Conservation (phyloP, 2,797 vertebrate genomes). For the Xerus rutilus region DNA sequence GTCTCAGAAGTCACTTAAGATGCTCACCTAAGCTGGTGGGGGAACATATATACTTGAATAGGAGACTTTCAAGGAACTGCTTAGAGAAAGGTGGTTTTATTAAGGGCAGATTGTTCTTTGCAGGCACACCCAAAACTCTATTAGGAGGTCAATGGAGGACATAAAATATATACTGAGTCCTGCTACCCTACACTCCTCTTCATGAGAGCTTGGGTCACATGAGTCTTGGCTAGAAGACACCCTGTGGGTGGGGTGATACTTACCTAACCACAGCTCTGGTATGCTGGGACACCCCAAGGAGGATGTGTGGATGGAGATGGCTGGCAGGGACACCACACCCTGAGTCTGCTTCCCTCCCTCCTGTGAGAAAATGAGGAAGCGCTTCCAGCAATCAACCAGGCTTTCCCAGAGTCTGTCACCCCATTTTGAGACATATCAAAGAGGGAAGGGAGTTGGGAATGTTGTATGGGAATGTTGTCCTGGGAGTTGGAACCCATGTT, state of each 20-base stretch:
- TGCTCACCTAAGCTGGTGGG: neutral
- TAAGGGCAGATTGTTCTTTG: neutral
- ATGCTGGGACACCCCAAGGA: slow-evolving; percentile 72
- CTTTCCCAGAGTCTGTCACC: slow-evolving; percentile 54
- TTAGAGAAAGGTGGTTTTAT: neutral
- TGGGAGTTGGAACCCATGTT: neutral
- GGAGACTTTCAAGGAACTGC: slow-evolving; percentile 31
- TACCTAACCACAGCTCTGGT: slow-evolving; percentile 71
- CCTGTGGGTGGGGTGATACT: slow-evolving; percentile 78
- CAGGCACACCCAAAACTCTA: neutral
- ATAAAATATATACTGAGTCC: neutral
- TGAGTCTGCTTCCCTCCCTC: slow-evolving; percentile 62
- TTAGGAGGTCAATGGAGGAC: neutral
- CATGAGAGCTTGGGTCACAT: slow-evolving; percentile 50
- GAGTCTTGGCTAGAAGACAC: slow-evolving; percentile 65
- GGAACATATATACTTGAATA: neutral
- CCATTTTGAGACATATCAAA: neutral
- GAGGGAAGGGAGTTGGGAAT: neutral
- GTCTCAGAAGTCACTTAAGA: neutral
- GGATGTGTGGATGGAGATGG: slow-evolving; percentile 64
- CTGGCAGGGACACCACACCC: slow-evolving; percentile 62
- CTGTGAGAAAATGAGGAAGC: slow-evolving; percentile 73
- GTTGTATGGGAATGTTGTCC: neutral
- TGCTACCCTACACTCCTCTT: neutral
- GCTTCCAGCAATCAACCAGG: slow-evolving; percentile 17